phyloP scores from a whole-genome alignment of 2,113 vertebrate genomes.

The Rhinopomastus cyanomelas region DNA sequence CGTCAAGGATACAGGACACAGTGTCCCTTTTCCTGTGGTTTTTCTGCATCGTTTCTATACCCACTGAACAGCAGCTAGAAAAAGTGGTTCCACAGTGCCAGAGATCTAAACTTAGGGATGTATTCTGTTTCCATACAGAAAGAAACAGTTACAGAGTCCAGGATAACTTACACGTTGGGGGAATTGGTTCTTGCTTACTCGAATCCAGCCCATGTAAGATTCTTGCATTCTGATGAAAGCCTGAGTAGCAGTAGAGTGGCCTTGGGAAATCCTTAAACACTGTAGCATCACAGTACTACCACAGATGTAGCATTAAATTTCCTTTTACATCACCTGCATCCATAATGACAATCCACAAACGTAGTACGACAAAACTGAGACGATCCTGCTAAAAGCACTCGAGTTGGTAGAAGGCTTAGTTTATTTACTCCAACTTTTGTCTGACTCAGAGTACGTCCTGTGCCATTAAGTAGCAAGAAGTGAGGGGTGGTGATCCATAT shows the following conservation, averaged over 20 bases:
- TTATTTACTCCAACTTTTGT: neutral
- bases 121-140: neutral
- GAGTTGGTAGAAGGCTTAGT: neutral
- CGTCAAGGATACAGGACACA: accelerated
- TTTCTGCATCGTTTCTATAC: neutral
- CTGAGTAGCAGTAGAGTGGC: neutral
- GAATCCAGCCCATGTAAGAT: neutral
- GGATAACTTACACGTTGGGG: neutral
- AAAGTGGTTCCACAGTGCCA: neutral
- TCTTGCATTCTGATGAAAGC: neutral
- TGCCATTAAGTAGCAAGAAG: neutral
- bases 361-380: neutral
- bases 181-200: neutral
- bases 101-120: neutral
- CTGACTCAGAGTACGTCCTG: neutral
- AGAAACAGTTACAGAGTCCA: neutral
- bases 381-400: neutral
- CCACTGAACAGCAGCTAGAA: neutral
- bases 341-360: neutral
- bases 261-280: neutral
- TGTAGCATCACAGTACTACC: neutral
- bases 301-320: neutral
- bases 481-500: neutral
- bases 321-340: neutral
- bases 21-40: neutral